These are phyloP conservation scores for Noctua janthina DNA, from an alignment of 2,888 invertebrate genomes.

Conservation along the genomic window DNA sequence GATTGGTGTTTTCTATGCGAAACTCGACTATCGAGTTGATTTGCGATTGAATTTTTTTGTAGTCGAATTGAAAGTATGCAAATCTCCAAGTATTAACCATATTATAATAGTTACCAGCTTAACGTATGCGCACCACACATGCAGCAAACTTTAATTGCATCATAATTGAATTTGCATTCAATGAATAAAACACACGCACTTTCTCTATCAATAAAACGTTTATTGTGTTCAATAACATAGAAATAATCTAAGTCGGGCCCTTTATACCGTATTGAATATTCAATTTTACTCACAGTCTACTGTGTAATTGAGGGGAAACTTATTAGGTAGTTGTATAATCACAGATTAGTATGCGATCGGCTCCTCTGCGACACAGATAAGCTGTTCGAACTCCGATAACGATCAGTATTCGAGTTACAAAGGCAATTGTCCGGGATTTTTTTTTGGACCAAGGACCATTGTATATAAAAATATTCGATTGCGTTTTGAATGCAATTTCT, in stretches of 20 bases:
- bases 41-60: neutral
- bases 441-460: slow-evolving; percentile 78
- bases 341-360: slow-evolving; percentile 84
- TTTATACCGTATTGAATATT: slow-evolving; percentile 65
- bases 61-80: neutral
- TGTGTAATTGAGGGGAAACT: slow-evolving; percentile 84
- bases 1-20: slow-evolving; percentile 7
- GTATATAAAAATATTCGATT: slow-evolving; percentile 85
- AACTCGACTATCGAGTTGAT: neutral
- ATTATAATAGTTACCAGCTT: neutral
- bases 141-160: neutral
- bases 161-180: slow-evolving; percentile 22
- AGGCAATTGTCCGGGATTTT: slow-evolving; percentile 84
- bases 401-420: slow-evolving; percentile 88
- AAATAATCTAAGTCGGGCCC: slow-evolving; percentile 48
- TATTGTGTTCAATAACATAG: slow-evolving; percentile 42
- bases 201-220: slow-evolving; percentile 49
- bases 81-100: neutral
- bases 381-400: slow-evolving; percentile 85
- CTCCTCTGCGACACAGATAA: slow-evolving; percentile 85
- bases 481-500: slow-evolving; percentile 86
- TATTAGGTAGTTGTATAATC: slow-evolving; percentile 80
- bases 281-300: slow-evolving; percentile 68
- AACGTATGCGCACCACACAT: neutral
- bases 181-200: slow-evolving; percentile 25